A percentile compares a stretch with the other conserved stretches of the same genome.
These are phyloP conservation scores for Ceratina calcarata DNA, from an alignment of 1,140 invertebrate species.

Conservation along the genomic window DNA sequence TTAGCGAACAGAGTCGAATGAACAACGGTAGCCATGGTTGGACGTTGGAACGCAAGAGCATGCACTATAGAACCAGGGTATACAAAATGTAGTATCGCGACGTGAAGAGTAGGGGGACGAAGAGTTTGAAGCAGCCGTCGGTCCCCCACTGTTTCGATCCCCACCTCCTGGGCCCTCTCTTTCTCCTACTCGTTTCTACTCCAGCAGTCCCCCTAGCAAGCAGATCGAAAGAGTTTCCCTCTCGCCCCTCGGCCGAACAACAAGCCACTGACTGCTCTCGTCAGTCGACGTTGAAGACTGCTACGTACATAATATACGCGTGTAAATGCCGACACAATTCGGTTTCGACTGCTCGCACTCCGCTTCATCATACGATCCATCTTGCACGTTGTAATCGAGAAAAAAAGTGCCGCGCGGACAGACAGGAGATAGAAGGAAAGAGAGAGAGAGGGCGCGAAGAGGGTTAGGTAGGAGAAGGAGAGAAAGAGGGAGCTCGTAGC, in stretches of 20 bases:
- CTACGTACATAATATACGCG: slow-evolving; percentile 53
- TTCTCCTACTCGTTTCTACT: slow-evolving; percentile 51
- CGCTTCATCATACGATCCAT: slow-evolving; percentile 16
- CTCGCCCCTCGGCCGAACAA: slow-evolving; percentile 55
- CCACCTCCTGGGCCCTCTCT: slow-evolving; percentile 44
- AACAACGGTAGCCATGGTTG: slow-evolving; percentile 4
- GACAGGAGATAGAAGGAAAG: slow-evolving; percentile 9
- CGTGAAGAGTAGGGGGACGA: slow-evolving; percentile 4
- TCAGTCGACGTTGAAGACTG: slow-evolving; percentile 68
- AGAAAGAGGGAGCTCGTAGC: slow-evolving; percentile 6
- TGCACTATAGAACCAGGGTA: slow-evolving; percentile 35
- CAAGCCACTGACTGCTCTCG: slow-evolving; percentile 67
- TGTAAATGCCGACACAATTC: slow-evolving; percentile 34
- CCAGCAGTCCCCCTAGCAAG: slow-evolving; percentile 41
- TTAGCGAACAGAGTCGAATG: neutral
- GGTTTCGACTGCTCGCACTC: neutral
- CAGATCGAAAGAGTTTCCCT: slow-evolving; percentile 50
- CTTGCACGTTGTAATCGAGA: slow-evolving; percentile 23
- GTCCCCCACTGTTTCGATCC: slow-evolving; percentile 45
- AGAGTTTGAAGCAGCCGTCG: slow-evolving; percentile 40
- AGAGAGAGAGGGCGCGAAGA: slow-evolving; percentile 5
- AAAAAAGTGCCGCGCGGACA: slow-evolving; percentile 6
- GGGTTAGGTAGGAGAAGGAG: no score
- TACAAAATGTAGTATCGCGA: neutral
- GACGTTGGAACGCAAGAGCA: slow-evolving; percentile 21